phyloP scores from a whole-genome alignment of 2,888 invertebrate species.

The Cerastis leucographa region DNA sequence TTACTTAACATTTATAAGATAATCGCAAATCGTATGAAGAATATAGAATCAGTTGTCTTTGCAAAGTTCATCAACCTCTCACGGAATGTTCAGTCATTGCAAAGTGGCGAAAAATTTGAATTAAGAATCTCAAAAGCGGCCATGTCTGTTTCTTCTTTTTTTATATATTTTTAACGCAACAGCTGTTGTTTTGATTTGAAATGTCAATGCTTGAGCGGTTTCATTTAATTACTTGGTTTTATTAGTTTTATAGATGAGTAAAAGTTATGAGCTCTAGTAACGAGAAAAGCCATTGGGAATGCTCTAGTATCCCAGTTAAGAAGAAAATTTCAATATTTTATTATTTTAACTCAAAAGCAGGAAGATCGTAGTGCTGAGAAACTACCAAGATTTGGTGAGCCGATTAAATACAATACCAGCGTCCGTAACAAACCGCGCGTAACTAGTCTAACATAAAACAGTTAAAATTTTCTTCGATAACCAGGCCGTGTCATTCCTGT shows the following conservation, averaged over 20 bases:
- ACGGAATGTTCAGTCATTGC: constrained; percentile 38
- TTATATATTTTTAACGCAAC: constrained; percentile 46
- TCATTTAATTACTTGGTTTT: constrained; percentile 37
- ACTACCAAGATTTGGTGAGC: too few species aligned
- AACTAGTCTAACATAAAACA: constrained; percentile 10
- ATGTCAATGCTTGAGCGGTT: constrained; percentile 38
- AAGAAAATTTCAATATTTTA: background rate
- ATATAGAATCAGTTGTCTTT: constrained; percentile 48
- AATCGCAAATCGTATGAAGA: constrained; percentile 44
- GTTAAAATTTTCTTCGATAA: constrained; percentile 50
- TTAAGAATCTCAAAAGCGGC: constrained; percentile 38
- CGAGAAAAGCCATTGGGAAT: constrained; percentile 5
- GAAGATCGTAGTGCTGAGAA: background rate
- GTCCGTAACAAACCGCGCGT: too few species aligned
- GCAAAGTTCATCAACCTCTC: constrained; percentile 47
- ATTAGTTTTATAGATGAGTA: background rate
- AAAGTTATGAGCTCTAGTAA: background rate
- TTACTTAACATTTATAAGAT: constrained; percentile 46
- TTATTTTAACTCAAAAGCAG: background rate
- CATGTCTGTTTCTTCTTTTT: constrained; percentile 35
- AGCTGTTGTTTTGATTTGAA: constrained; percentile 60
- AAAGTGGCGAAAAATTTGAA: constrained; percentile 45
- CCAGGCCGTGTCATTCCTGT: constrained; percentile 59
- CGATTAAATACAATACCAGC: background rate
- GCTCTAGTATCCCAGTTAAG: background rate